Evolutionary conservation across 2,113 vertebrate species (phyloP), one percentile per base, ranked within the genome.

Genomic region (Catharus fuscescens): DNA sequence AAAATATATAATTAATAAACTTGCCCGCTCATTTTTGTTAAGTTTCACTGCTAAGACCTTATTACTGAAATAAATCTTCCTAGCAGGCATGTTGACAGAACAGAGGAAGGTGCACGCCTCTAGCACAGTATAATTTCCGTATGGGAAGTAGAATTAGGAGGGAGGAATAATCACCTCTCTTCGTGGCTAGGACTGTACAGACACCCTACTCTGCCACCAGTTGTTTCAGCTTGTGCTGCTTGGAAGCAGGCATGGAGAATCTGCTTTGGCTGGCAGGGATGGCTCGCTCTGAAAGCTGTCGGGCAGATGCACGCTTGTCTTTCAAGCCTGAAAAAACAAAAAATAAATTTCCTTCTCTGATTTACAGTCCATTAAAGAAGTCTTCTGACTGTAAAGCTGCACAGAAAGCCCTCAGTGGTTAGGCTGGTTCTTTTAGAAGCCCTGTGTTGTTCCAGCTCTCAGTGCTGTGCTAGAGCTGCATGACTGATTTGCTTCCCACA

Each of bases 1-100:
- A 96, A 97, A 93, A 96, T 96, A 97, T 96, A 97, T 97, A 97
- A 98, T 98, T 98, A 98, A 98, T 97, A 97, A 98, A 97, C 70
- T 69, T 85, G 69, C 79, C 81, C 72, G 84, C 73, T 89, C 78
- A 10, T 81, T 89, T 96, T 94, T 74, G 88, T 77, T 93, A 84
- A 91, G 90, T 96, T 95, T 88, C 93, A 78, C 71, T 88, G 77
- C 84, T 93, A 93, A 91, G 94, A 96, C 82, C 92, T 97, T 87
- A 93, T 97, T 97, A 95, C 62, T 80, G 91, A 92, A 96, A 97
- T 96, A 96, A 96, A 96, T 95, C 94, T 96, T 85, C 61, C 93
- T 18, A 94, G 91, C 36, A 65, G 90, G 2, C 54, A 9, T 9
- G 2, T 60, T 45, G 25, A 73, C 88, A 57, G 76, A 87, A 45